phyloP scores from a whole-genome alignment of 1,140 invertebrate genomes.

The Telenomus remus region DNA sequence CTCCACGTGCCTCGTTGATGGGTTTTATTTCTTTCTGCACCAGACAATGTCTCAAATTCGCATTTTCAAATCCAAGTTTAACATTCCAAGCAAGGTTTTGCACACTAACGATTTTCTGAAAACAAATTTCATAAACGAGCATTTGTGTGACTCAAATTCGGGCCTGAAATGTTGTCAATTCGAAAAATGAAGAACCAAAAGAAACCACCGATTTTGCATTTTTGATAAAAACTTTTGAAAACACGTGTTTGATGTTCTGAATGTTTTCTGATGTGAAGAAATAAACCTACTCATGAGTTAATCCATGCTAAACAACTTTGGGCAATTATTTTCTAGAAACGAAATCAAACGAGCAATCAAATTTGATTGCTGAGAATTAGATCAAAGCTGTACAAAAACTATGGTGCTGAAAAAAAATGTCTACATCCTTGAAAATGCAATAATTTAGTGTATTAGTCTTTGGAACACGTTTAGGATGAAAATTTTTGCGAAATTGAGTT shows the following conservation, averaged over 20 bases:
- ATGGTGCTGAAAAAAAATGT: conserved; percentile 27
- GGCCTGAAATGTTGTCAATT: conserved; percentile 3
- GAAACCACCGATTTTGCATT: not conserved
- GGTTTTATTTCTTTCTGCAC: conserved; percentile 38
- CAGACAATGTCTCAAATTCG: not conserved
- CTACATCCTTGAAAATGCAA: not conserved
- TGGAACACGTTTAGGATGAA: no score
- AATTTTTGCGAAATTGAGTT: no score
- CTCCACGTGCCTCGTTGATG: conserved; percentile 14
- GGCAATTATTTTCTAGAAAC: conserved; percentile 25
- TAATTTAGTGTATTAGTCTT: not conserved
- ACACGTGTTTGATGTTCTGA: no score
- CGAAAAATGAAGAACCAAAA: not conserved
- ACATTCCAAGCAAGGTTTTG: no score
- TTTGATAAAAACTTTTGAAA: conserved; percentile 10
- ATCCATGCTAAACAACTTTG: not conserved
- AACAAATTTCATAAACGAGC: no score
- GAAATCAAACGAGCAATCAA: conserved; percentile 40
- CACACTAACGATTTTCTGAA: no score
- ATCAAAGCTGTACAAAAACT: conserved; percentile 29
- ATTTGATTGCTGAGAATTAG: conserved; percentile 43
- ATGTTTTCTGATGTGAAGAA: conserved; percentile 30
- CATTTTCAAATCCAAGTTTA: not conserved
- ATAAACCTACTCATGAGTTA: conserved; percentile 21
- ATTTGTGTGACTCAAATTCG: no score